Evolutionary conservation across 2,888 invertebrate genomes (phyloP), one percentile per base, ranked within the genome.

Genomic region (Tridacna crocea): DNA sequence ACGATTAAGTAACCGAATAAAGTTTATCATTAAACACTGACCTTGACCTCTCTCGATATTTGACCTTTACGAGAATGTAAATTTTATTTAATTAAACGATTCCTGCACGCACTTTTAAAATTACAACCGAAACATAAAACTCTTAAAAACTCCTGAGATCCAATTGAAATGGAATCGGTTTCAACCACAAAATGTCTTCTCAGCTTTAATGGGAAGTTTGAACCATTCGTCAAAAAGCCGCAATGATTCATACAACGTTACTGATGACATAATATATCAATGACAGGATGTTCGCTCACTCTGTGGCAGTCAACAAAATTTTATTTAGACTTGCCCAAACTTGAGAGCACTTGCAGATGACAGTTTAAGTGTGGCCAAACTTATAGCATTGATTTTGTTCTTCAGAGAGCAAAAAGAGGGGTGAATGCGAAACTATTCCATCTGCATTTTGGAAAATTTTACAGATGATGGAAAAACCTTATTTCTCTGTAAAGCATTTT

Each of bases 41-140:
- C 46, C 66, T 24, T 48, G 70, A 70, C n/a, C 73, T 48, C 65
- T 22, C 24, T 26, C 27, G 63, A 22, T 68, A 36, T 76, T 76
- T 66, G 58, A 55, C 58, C 66, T 66, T 51, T 75, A 75, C 75
- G 75, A 72, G 19, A 78, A 82, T 78, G 75, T 72, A 78, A 82
- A 82, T 78, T n/a, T 17, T 12, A 51, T 55, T 36, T 73, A 55
- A 65, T 78, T 72, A 65, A 82, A 24, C 48, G 60, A 55, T 60
- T 60, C 60, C n/a, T 72, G 55, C 82, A 82, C 82, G 82, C 82
- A 72, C 47, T 19, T 47, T n/a, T 48, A 66, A 68, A 77, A 82
- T 82, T 77, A 77, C 48, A 46, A n/a, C 27, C 27, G 80, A 72
- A 72, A 76, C 63, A 60, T 70, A 55, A 76, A 76, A 51, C 76